Evolutionary conservation across 1,140 invertebrate species (phyloP).

Genomic region (Drosophila mayri): DNA sequence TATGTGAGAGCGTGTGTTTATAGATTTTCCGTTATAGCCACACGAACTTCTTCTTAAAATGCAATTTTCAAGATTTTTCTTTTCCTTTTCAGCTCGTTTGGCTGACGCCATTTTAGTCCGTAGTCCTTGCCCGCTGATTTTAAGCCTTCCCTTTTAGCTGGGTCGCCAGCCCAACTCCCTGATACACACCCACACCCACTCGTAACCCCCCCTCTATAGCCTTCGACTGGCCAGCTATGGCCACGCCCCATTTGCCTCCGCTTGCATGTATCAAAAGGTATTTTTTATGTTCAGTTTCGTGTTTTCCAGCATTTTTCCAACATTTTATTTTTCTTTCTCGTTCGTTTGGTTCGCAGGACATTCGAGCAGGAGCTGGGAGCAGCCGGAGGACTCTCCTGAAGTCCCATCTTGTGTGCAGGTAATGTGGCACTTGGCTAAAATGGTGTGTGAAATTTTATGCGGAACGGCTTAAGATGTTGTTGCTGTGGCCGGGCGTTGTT

Average conservation of each 20-base stretch:
- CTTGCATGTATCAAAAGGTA: conserved; percentile 84
- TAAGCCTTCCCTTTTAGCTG: conserved; percentile 43
- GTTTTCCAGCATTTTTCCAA: conserved; percentile 73
- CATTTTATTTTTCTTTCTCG: conserved; percentile 64
- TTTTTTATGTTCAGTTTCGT: conserved; percentile 81
- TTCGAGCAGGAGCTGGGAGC: background rate
- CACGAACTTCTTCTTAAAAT: conserved; percentile 83
- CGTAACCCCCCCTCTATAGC: background rate
- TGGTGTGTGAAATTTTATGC: conserved; percentile 85
- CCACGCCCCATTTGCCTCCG: conserved; percentile 46
- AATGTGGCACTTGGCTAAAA: conserved; percentile 84
- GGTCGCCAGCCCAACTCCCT: background rate
- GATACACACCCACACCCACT: background rate
- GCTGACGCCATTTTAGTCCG: conserved; percentile 58
- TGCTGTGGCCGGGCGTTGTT: conserved; percentile 53
- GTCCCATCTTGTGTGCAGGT: conserved; percentile 83
- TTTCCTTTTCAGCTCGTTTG: conserved; percentile 53
- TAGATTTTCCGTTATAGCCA: conserved; percentile 79
- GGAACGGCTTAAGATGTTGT: conserved; percentile 80
- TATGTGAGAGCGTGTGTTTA: conserved; percentile 55
- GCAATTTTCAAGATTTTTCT: conserved; percentile 80
- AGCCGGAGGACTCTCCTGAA: background rate
- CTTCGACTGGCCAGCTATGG: conserved; percentile 23
- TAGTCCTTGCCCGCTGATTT: conserved; percentile 69
- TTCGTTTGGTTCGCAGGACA: conserved; percentile 24